A percentile compares a stretch with the other conserved stretches of the same genome.
These are phyloP conservation scores for Catostomus latipinnis DNA, from an alignment of 2,797 vertebrate species.

Conservation along the genomic window DNA sequence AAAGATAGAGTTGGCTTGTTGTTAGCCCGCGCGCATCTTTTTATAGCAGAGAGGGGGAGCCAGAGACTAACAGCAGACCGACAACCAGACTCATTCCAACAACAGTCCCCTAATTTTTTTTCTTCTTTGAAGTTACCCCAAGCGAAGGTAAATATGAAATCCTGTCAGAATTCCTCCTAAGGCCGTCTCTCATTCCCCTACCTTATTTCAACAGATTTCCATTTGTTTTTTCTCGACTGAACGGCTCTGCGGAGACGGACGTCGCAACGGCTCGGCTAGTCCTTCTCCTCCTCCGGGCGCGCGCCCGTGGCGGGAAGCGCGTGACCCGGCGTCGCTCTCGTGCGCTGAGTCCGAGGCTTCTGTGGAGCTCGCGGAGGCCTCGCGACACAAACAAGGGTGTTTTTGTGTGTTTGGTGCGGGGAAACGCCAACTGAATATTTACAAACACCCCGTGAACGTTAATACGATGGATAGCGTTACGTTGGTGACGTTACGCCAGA, in stretches of 20 bases:
- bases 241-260: conserved; percentile 20
- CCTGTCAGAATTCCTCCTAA: neutral
- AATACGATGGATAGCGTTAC: neutral
- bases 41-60: conserved; percentile 46
- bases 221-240: conserved; percentile 19
- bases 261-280: conserved; percentile 37
- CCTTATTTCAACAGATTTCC: conserved; percentile 9
- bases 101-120: conserved; percentile 33
- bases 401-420: conserved; percentile 1
- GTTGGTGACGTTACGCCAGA: neutral
- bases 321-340: conserved; percentile 44
- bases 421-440: neutral
- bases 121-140: conserved; percentile 46
- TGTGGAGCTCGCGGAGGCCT: conserved; percentile 42
- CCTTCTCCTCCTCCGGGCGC: conserved; percentile 25
- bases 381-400: conserved; percentile 38
- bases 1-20: conserved; percentile 33
- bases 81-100: conserved; percentile 38
- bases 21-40: conserved; percentile 36
- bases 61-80: conserved; percentile 44
- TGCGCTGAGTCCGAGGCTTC: conserved; percentile 52
- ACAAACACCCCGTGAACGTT: neutral
- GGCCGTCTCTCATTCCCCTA: neutral
- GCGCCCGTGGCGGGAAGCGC: conserved; percentile 40
- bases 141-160: conserved; percentile 46